These are phyloP conservation scores for Pseudomyrmex dendroicus DNA, from an alignment of 1,140 invertebrate genomes.

Conservation along the genomic window DNA sequence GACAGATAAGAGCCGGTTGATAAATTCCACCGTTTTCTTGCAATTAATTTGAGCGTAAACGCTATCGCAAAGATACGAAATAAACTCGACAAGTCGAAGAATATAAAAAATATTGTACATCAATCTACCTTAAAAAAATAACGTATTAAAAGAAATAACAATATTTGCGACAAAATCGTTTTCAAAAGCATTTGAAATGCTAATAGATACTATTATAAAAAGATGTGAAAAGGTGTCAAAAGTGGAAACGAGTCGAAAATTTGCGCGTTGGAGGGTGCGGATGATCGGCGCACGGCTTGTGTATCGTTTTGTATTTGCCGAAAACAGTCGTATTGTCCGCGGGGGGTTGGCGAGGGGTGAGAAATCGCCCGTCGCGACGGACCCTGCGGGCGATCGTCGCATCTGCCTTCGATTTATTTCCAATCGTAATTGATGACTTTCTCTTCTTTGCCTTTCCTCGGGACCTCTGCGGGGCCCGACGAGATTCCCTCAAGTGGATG, in stretches of 20 bases:
- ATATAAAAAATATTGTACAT: background rate
- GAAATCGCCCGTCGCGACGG: constrained; percentile 74
- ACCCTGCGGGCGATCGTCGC: constrained; percentile 78
- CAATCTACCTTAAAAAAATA: no score
- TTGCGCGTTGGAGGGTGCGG: background rate
- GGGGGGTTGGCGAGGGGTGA: constrained; percentile 69
- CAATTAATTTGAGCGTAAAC: background rate
- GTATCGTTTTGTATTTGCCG: constrained; percentile 82
- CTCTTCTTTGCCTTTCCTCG: constrained; percentile 57
- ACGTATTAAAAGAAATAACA: background rate
- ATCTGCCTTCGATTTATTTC: constrained; percentile 84
- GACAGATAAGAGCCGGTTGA: constrained; percentile 26
- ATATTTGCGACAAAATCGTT: background rate
- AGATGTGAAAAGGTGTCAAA: background rate
- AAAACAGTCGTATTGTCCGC: constrained; percentile 81
- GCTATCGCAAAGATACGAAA: background rate
- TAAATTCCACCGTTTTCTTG: constrained; percentile 11
- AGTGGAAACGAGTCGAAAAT: constrained; percentile 7
- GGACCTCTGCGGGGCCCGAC: constrained; percentile 23
- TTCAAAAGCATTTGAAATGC: no score
- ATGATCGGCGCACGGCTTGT: constrained; percentile 39
- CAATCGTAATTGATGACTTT: constrained; percentile 84
- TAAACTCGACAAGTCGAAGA: background rate
- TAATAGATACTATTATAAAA: background rate
- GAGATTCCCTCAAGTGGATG: constrained; percentile 61